Conservation (phyloP, 2,113 vertebrate species). For the Etia nguti region DNA sequence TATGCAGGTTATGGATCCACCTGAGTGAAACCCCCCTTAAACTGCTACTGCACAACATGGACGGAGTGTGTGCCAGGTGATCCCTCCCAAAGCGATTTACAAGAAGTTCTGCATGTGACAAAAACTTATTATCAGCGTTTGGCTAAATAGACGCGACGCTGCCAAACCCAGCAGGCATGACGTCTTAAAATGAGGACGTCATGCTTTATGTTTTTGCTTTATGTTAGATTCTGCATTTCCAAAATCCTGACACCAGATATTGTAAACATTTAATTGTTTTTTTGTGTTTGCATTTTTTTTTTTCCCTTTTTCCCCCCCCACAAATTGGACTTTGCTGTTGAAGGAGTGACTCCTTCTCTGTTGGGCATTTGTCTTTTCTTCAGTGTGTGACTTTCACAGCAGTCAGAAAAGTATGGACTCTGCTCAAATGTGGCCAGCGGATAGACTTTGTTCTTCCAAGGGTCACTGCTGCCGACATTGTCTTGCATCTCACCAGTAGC, state of each 20-base stretch:
- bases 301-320: not conserved
- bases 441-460: not conserved
- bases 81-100: not conserved
- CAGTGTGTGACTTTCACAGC: constrained; percentile 60
- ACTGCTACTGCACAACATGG: constrained; percentile 15
- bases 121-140: not conserved
- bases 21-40: constrained; percentile 24
- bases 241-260: not conserved
- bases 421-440: not conserved
- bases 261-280: constrained; percentile 24
- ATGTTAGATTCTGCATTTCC: not conserved
- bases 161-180: constrained; percentile 6
- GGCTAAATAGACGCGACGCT: not conserved
- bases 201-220: not conserved
- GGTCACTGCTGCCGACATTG: not conserved
- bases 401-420: constrained; percentile 7
- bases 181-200: not conserved
- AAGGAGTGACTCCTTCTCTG: not conserved
- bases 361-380: constrained; percentile 2
- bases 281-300: not conserved
- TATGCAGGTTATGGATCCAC: constrained; percentile 24
- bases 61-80: constrained; percentile 20
- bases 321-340: not conserved
- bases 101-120: not conserved
- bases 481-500: not conserved